phyloP scores from a whole-genome alignment of 2,888 invertebrate species.

The Cyclophora punctaria region DNA sequence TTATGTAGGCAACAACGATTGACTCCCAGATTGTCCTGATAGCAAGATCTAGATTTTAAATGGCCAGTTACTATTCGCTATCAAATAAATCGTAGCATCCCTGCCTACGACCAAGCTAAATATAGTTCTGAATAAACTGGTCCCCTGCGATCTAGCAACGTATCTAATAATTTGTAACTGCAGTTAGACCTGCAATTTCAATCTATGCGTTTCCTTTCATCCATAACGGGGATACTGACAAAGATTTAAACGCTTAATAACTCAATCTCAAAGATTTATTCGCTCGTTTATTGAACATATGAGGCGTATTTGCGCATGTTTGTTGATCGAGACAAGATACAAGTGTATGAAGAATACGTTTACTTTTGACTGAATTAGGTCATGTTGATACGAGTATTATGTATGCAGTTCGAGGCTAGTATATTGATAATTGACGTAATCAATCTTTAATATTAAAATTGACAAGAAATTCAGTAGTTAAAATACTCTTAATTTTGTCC shows the following conservation, averaged over 20 bases:
- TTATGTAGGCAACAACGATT: neutral
- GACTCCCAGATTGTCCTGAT: neutral
- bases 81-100: conserved; percentile 45
- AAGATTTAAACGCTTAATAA: conserved; percentile 17
- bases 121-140: conserved; percentile 42
- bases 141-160: conserved; percentile 46
- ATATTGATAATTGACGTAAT: no score
- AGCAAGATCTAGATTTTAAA: conserved; percentile 7
- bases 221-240: conserved; percentile 26
- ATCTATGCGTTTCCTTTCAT: conserved; percentile 50
- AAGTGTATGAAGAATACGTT: no score
- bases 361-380: no score
- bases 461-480: no score
- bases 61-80: conserved; percentile 17
- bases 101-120: conserved; percentile 41
- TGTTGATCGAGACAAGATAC: no score
- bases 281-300: neutral
- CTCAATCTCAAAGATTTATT: conserved; percentile 12
- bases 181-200: conserved; percentile 48
- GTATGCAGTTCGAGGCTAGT: no score
- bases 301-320: neutral
- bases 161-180: conserved; percentile 53
- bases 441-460: no score
- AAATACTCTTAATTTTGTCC: no score
- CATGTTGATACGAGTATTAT: no score